Evolutionary conservation across 2,113 vertebrate genomes (phyloP), one percentile per base, ranked within the genome.

Genomic region (Microtus ochrogaster): DNA sequence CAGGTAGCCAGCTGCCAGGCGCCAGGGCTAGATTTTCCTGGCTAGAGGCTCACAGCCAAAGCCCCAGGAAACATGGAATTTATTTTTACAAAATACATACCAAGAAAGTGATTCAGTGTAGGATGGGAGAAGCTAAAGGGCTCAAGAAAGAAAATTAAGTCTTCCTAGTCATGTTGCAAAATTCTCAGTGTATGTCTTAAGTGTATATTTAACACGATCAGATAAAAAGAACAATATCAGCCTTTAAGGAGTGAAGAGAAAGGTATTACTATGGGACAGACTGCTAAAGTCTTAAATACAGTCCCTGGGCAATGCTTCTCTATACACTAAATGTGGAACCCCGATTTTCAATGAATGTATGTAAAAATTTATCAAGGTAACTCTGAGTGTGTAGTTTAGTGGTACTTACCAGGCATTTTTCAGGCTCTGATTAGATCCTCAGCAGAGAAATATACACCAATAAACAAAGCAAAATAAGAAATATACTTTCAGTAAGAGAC

Each of bases 281-380:
- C 6, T 55, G 66, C 86, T 58, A 28, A 76, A 63, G 73, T 52
- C 93, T 88, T 90, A 68, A 86, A 91, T 17, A 36, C 4, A 9
- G 10, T 4, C 49, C 72, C 82, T 16, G 2, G 41, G 58, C 68
- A 22, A 77, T 58, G 28, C 26, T 91, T 77, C 39, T 63, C 79
- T 79, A 39, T 74, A 92, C 2, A 65, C 7, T 63, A 93, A 78
- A 76, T 9, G 52, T 49, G 36, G 58, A 58, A 26, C 6, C 14
- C 30, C 26, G 44, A n/a, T 91, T 91, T 94, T 84, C 52, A 90
- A 77, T 16, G 70, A 90, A 77, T 21, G 79, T 28, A 76, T 28
- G 24, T 55, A 88, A 55, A 70, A 72, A 39, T n/a, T 66, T 49
- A 66, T 17, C 55, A 49, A 66, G 61, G 33, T n/a, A 7, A 58